Conservation (phyloP, 2,113 vertebrate species). For the Poecilia latipinna region DNA sequence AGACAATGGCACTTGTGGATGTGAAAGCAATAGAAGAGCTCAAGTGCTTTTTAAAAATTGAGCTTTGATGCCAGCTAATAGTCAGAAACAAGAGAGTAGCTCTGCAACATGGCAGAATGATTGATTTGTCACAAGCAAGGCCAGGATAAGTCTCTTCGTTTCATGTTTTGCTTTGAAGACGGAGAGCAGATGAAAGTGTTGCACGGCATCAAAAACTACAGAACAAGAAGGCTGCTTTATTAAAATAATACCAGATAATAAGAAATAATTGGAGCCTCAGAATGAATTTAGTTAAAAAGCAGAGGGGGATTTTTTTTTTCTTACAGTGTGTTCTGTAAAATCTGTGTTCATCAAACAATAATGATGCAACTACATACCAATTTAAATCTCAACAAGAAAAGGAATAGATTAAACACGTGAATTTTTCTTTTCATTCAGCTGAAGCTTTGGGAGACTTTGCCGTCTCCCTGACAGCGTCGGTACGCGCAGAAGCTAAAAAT, state of each 20-base stretch:
- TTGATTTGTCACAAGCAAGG: conserved; percentile 58
- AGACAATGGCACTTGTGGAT: neutral
- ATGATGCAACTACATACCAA: conserved; percentile 28
- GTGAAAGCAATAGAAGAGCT: conserved; percentile 29
- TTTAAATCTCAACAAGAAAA: conserved; percentile 1
- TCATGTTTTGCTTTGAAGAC: conserved; percentile 57
- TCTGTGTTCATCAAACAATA: neutral
- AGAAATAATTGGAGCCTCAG: conserved; percentile 34
- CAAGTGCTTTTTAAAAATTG: conserved; percentile 35
- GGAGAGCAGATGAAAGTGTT: conserved; percentile 59
- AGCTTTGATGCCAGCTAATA: conserved; percentile 59
- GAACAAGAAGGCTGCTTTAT: conserved; percentile 34
- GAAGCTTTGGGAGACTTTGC: neutral
- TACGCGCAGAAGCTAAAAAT: conserved; percentile 19
- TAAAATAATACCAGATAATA: conserved; percentile 39
- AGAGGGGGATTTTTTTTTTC: conserved; percentile 11
- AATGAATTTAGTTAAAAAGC: conserved; percentile 34
- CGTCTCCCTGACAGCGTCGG: conserved; percentile 11
- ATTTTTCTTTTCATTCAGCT: conserved; percentile 13
- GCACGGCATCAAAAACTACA: conserved; percentile 27
- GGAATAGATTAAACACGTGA: conserved; percentile 4
- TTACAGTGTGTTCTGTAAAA: neutral
- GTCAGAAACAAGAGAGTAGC: conserved; percentile 38
- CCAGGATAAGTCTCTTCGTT: conserved; percentile 55
- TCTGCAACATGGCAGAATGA: conserved; percentile 50